These are phyloP conservation scores for Rutpela maculata DNA, from an alignment of 2,888 invertebrate genomes.

Conservation along the genomic window DNA sequence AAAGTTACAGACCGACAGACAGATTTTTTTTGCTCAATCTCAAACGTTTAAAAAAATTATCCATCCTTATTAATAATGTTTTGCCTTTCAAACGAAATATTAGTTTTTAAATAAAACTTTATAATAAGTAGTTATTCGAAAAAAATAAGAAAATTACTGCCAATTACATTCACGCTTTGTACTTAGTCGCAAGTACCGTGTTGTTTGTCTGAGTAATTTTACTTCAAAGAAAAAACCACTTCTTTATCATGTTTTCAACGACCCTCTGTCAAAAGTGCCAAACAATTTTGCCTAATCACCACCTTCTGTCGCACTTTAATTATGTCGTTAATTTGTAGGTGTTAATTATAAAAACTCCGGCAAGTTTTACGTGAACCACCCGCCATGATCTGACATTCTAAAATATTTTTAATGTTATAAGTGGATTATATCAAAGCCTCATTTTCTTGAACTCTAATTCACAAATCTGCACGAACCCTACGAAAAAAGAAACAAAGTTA, in stretches of 20 bases:
- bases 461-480: slow-evolving; percentile 11
- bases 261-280: neutral
- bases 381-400: slow-evolving; percentile 16
- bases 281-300: neutral
- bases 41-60: no score
- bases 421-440: neutral
- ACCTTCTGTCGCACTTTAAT: neutral
- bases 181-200: neutral
- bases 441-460: slow-evolving; percentile 26
- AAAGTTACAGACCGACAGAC: no score
- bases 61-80: no score
- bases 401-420: slow-evolving; percentile 20
- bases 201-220: neutral
- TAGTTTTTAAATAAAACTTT: no score
- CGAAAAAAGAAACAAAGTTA: slow-evolving; percentile 40
- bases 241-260: neutral
- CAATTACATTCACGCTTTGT: neutral
- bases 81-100: no score
- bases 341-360: neutral
- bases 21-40: no score
- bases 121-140: no score
- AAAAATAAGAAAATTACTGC: no score
- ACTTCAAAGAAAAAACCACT: neutral
- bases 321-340: neutral
- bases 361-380: neutral